Base-by-base conservation (phyloP, 2,888 invertebrate genomes). In the Nephrotoma flavescens region DNA sequence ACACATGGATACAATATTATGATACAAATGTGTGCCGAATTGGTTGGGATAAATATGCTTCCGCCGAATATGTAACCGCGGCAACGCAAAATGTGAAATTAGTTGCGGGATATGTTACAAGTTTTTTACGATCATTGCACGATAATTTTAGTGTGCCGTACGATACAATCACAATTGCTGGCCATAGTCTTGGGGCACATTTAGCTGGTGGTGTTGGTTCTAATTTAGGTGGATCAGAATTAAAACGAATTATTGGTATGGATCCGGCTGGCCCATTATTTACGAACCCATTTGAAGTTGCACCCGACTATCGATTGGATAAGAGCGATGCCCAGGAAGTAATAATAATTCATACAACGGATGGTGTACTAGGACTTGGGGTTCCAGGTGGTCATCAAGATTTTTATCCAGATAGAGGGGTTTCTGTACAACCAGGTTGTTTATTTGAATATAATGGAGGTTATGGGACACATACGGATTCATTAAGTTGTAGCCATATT, bases 201-300 rank as follows among this genome's bases (percentile, higher is more conserved):
- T 91, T 91, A 2, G 91, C 90, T 5, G 91, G 91, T 0, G 90
- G 90, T 88, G 90, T 91, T 0, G 91, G 91, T 0, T 88, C 89
- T 2, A 89, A 89, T 83, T 88, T 91, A 2, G 88, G 89, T 41
- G 42, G 41, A 2, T 90, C 91, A 0, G 87, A 89, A 87, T 88
- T 91, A 85, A 91, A 91, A 87, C 90, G 91, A 88, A 91, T 91
- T 86, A 91, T 91, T 87, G 91, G 91, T 6, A 88, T 91, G 85
- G 91, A 91, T 89, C 92, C 91, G 83, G 92, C 92, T 1, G 91
- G 91, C 5, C 91, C 92, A 9, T 88, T 91, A 9, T 91, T 92
- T 87, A 90, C 91, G 0, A 86, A 91, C 87, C 91, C 91, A 0
- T 89, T 90, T 0, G 90, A 89, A 15, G 90, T 91, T 7, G 89